A percentile compares a stretch with the other conserved stretches of the same genome.
Evolutionary conservation across 92 coral and sea anemone genomes (phyloP).

Genomic region (Zoanthus gigantus): DNA sequence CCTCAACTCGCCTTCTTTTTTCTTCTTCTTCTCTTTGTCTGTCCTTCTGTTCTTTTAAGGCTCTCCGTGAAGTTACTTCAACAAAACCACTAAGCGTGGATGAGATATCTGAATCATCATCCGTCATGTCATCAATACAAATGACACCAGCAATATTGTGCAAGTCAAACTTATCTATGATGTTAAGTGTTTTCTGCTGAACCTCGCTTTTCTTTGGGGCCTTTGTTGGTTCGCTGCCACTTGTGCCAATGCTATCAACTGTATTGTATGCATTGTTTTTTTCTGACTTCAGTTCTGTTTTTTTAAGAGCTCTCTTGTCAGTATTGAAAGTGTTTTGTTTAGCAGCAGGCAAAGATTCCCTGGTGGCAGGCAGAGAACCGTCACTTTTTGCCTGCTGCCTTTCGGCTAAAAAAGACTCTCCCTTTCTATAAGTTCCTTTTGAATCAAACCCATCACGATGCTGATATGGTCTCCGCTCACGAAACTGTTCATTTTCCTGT

Average conservation of each 20-base stretch:
- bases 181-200: conserved; percentile 72
- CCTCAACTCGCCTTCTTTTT: conserved; percentile 77
- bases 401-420: conserved; percentile 99
- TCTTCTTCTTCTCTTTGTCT: conserved; percentile 98
- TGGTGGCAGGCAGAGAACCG: conserved; percentile 89
- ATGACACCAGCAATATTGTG: conserved; percentile 97
- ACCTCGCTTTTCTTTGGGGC: conserved; percentile 75
- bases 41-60: conserved; percentile 94
- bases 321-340: conserved; percentile 69
- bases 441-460: conserved; percentile 57
- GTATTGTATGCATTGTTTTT: conserved; percentile 62
- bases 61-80: conserved; percentile 94
- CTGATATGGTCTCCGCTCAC: conserved; percentile 47
- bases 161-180: conserved; percentile 79
- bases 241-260: conserved; percentile 74
- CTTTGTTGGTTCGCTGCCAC: conserved; percentile 65
- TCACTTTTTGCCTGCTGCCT: conserved; percentile 99
- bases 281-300: conserved; percentile 67
- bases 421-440: conserved; percentile 72
- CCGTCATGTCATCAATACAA: conserved; percentile 95
- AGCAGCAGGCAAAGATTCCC: conserved; percentile 99
- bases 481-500: conserved; percentile 36
- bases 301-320: conserved; percentile 78
- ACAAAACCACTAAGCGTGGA: conserved; percentile 98
- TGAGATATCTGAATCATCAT: conserved; percentile 92